Base-by-base conservation (phyloP, 2,888 invertebrate genomes). In the Polietes domitor region DNA sequence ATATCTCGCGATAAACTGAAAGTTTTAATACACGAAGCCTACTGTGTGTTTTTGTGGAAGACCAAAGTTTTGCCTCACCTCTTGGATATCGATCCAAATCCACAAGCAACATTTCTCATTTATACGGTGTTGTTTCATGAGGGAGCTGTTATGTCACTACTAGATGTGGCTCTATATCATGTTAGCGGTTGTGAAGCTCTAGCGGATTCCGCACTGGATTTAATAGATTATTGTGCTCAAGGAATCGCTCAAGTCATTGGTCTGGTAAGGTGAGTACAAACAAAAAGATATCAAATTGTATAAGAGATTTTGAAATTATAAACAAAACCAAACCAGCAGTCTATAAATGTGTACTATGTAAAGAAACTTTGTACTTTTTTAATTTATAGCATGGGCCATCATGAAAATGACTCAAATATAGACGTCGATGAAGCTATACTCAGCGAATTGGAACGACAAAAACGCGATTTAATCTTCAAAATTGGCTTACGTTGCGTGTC, bases 111-210 rank as follows among this genome's bases (percentile, higher is more conserved):
- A 4, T 96, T 97, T 89, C 93, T 96, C 12, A 93, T 96, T 63
- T 97, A 97, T 88, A 96, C 96, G 89, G 94, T 96, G 89, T 94
- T 96, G 91, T 93, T 96, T 91, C 97, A 97, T 89, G 97, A 97
- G 92, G 96, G 96, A 0, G 95, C 96, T 0, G 94, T 95, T 0
- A 94, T 97, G 28, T 96, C 97, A 12, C 92, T 98, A 0, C 91
- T 98, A 68, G 98, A 98, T 92, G 95, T 96, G 0, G 94, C 97
- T 1, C 92, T 98, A 58, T 98, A 95, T 89, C 97, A 98, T 90
- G 94, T 94, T 26, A 96, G 96, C 87, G 95, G 96, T 4, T 96
- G 96, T 75, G 95, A 96, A 89, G 94, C 96, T 55, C 93, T 98
- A 79, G 95, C 94, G 70, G 97, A 98, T 76, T 93, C 94, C 0